Evolutionary conservation across 2,113 vertebrate genomes (phyloP).

Genomic region (Chauna torquata): DNA sequence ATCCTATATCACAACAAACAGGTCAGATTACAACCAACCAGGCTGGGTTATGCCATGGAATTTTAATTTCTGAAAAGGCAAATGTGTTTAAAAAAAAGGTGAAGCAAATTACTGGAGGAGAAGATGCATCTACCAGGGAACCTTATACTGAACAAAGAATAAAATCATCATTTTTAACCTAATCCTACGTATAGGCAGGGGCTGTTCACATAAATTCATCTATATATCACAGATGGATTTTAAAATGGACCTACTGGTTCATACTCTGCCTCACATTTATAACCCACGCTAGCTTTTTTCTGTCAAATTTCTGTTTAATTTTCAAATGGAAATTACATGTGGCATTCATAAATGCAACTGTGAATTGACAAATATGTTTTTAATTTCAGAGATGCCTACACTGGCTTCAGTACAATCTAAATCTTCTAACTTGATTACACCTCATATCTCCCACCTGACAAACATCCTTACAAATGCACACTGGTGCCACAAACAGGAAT

Average conservation of each 20-base stretch:
- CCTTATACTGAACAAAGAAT: background rate
- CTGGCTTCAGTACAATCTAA: background rate
- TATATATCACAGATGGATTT: background rate
- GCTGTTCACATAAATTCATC: background rate
- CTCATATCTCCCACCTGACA: background rate
- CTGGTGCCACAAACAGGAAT: background rate
- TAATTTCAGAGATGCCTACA: background rate
- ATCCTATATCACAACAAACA: background rate
- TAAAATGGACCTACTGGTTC: background rate
- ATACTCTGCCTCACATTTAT: background rate
- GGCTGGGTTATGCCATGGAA: fast-evolving
- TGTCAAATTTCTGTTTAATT: background rate
- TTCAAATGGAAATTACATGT: background rate
- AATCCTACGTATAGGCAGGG: background rate
- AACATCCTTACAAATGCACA: background rate
- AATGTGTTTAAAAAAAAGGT: background rate
- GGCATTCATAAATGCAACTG: background rate
- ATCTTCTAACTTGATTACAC: background rate
- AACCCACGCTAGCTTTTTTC: background rate
- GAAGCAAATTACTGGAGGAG: background rate
- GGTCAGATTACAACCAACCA: background rate
- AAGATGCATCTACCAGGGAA: background rate
- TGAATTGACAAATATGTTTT: background rate
- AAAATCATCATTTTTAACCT: background rate
- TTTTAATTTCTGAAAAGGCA: background rate